Conservation (phyloP, 2,888 invertebrate genomes). For the Uropetala carovei region DNA sequence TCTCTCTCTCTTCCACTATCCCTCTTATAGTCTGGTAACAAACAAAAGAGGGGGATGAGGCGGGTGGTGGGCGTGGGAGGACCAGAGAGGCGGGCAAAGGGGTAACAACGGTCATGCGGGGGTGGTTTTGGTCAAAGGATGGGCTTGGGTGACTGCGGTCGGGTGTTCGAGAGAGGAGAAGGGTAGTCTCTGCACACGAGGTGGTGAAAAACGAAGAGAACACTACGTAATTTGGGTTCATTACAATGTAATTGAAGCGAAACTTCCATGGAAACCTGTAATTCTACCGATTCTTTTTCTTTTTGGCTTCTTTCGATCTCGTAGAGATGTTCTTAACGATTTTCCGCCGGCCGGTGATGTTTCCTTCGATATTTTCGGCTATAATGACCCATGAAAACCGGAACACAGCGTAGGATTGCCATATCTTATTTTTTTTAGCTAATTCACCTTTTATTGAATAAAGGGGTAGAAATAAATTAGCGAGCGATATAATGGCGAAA, state of each 20-base stretch:
- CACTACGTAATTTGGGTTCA: slow-evolving; percentile 3
- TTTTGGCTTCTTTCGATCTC: neutral
- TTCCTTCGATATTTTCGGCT: no score
- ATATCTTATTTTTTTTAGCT: no score
- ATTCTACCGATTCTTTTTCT: neutral
- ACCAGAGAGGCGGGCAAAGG: neutral
- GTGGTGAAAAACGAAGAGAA: neutral
- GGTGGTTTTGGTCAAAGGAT: slow-evolving; percentile 9
- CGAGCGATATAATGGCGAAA: no score
- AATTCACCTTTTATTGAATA: no score
- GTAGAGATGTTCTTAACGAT: neutral
- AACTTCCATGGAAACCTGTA: neutral
- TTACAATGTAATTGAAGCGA: neutral
- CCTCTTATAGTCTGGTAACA: neutral
- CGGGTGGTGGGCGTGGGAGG: neutral
- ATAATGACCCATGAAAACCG: no score
- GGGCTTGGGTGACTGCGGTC: slow-evolving; percentile 1
- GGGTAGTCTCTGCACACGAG: neutral
- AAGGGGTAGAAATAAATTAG: no score
- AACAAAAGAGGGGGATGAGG: neutral
- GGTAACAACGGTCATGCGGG: neutral
- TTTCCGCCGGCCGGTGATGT: neutral
- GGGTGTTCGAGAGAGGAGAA: neutral
- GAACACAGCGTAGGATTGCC: no score
- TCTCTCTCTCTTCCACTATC: neutral